Conservation (phyloP, 2,113 vertebrate species). For the Calidris pugnax region DNA sequence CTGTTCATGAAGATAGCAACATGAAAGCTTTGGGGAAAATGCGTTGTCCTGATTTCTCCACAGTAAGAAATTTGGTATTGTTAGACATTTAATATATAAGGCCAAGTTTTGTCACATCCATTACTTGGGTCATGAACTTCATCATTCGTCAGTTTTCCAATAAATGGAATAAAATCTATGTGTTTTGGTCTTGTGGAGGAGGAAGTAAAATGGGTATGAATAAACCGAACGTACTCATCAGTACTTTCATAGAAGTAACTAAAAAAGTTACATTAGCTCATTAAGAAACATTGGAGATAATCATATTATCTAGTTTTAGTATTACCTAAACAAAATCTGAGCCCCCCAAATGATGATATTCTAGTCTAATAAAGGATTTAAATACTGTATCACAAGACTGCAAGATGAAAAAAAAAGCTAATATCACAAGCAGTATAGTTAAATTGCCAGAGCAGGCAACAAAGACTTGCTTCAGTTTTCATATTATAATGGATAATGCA, state of each 20-base stretch:
- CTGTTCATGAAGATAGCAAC: not conserved
- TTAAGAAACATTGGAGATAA: not conserved
- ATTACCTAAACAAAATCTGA: not conserved
- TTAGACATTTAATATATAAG: not conserved
- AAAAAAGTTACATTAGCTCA: not conserved
- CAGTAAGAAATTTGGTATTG: not conserved
- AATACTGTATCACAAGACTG: not conserved
- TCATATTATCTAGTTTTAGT: not conserved
- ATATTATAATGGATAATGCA: not conserved
- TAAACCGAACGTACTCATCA: not conserved
- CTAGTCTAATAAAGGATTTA: not conserved
- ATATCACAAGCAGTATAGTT: not conserved
- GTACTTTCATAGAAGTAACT: not conserved
- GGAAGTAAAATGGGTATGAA: not conserved
- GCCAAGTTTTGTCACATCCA: not conserved
- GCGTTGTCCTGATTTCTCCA: not conserved
- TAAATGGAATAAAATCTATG: not conserved
- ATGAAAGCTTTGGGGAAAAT: not conserved
- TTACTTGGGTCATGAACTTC: not conserved
- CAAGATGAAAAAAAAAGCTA: not conserved
- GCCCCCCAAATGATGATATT: not conserved
- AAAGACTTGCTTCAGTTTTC: slow-evolving; percentile 6
- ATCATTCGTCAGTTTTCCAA: not conserved
- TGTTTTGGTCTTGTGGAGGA: not conserved
- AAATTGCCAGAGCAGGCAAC: not conserved